These are phyloP conservation scores for Sebastes steindachneri DNA, from an alignment of 2,797 vertebrate species.

Conservation along the genomic window DNA sequence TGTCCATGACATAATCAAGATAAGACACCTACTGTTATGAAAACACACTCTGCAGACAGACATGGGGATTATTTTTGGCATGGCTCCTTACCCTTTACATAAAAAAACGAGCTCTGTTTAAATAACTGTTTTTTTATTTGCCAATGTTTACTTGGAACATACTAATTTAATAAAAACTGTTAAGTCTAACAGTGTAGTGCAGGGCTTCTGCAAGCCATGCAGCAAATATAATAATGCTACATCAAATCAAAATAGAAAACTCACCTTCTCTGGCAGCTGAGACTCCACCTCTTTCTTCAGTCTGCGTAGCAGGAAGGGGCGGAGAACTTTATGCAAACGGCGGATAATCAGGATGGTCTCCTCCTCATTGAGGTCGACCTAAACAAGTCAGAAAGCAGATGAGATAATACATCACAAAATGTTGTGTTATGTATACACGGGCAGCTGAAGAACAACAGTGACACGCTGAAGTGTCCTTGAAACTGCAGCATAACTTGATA, in stretches of 20 bases:
- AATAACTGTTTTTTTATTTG: not conserved
- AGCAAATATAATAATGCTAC: not conserved
- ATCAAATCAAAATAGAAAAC: not conserved
- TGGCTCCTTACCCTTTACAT: not conserved
- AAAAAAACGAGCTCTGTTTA: not conserved
- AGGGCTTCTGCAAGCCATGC: not conserved
- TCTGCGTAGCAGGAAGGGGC: constrained; percentile 92
- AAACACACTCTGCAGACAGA: not conserved
- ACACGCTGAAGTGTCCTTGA: not conserved
- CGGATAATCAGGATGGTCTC: constrained; percentile 97
- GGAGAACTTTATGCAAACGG: constrained; percentile 93
- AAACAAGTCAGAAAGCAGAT: not conserved
- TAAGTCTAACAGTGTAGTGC: not conserved
- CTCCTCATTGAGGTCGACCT: constrained; percentile 96
- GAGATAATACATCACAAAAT: not conserved
- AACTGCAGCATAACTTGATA: not conserved
- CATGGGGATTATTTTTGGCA: not conserved
- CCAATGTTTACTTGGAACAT: not conserved
- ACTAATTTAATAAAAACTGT: not conserved
- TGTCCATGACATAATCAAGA: not conserved
- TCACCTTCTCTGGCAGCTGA: constrained; percentile 94
- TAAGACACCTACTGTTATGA: not conserved
- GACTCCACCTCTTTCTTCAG: constrained; percentile 98
- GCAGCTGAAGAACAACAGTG: not conserved
- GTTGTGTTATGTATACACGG: not conserved